These are phyloP conservation scores for Atherix ibis DNA, from an alignment of 2,888 invertebrate genomes.

Conservation along the genomic window DNA sequence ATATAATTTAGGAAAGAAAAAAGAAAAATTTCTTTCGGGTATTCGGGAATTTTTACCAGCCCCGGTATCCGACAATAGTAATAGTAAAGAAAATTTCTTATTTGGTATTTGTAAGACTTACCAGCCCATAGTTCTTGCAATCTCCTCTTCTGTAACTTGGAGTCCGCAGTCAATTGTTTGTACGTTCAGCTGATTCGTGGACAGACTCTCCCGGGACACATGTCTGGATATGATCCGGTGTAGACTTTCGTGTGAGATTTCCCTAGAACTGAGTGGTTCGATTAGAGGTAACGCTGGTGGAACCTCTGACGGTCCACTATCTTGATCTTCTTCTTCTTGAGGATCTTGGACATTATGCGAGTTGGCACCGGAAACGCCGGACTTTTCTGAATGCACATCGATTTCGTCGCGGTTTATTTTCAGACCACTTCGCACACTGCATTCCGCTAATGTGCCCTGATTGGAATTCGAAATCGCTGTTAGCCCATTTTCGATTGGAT, in stretches of 20 bases:
- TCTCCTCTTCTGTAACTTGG: conserved; percentile 87
- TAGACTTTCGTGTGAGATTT: conserved; percentile 69
- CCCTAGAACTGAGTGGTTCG: conserved; percentile 62
- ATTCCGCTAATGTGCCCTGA: conserved; percentile 9
- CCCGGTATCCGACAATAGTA: no score
- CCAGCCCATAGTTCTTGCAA: conserved; percentile 68
- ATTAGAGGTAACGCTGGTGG: conserved; percentile 69
- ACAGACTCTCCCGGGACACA: conserved; percentile 50
- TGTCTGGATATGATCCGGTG: conserved; percentile 37
- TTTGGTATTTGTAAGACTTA: conserved; percentile 17
- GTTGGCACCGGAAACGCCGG: conserved; percentile 15
- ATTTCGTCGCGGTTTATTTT: conserved; percentile 36
- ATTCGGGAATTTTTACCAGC: no score
- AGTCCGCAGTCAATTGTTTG: conserved; percentile 76
- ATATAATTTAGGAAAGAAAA: neutral
- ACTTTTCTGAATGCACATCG: conserved; percentile 28
- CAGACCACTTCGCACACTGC: conserved; percentile 8
- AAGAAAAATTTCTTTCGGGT: neutral
- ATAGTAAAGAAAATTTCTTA: neutral
- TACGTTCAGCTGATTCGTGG: conserved; percentile 58
- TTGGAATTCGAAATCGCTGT: conserved; percentile 22
- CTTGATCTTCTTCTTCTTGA: conserved; percentile 55
- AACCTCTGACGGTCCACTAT: conserved; percentile 65
- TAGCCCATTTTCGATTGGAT: conserved; percentile 44
- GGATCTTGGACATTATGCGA: conserved; percentile 20